Evolutionary conservation across 2,888 invertebrate genomes (phyloP).

Genomic region (Syrista parreyssii): DNA sequence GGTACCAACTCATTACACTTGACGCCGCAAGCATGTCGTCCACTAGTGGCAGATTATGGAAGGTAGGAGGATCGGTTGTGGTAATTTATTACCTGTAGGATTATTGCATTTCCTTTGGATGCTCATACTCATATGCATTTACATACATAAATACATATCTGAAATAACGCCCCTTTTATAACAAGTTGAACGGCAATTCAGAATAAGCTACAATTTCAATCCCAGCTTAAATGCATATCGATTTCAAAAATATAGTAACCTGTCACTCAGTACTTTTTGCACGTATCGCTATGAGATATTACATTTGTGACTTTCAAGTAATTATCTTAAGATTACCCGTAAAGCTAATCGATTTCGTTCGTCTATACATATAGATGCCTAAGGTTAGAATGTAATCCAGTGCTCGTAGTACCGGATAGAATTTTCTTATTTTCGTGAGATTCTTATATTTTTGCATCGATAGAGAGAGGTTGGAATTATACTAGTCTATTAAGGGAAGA

Average conservation of each 20-base stretch:
- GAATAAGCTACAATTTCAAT: neutral
- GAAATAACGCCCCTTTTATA: neutral
- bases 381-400: neutral
- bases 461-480: neutral
- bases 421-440: neutral
- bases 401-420: neutral
- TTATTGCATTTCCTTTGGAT: conserved; percentile 15
- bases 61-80: conserved; percentile 25
- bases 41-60: conserved; percentile 23
- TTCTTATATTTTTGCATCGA: neutral
- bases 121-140: neutral
- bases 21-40: conserved; percentile 29
- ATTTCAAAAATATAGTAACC: neutral
- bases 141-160: neutral
- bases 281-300: too few relatives aligned
- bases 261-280: neutral
- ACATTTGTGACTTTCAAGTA: neutral
- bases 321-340: neutral
- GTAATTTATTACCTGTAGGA: conserved; percentile 28
- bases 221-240: neutral
- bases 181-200: neutral
- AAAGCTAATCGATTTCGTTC: neutral
- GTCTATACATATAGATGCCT: neutral
- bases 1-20: conserved; percentile 33
- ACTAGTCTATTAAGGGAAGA: neutral